Conservation (phyloP, 2,113 vertebrate genomes). For the Thermophis baileyi region DNA sequence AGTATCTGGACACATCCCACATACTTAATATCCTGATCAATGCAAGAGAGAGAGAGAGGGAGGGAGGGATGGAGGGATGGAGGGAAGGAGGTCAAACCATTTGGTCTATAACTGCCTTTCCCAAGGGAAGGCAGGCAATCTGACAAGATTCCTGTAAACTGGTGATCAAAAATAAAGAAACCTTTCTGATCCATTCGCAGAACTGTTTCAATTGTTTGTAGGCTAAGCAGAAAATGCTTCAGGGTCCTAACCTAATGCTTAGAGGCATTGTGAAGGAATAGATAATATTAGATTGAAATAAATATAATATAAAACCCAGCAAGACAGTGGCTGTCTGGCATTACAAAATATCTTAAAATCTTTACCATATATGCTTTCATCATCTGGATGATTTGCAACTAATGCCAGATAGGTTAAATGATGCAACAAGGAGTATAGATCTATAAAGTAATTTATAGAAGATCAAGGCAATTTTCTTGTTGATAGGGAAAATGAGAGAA, state of each 20-base stretch:
- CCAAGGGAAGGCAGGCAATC: background rate
- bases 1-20: background rate
- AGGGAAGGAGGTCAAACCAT: background rate
- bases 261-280: background rate
- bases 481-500: background rate
- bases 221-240: background rate
- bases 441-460: background rate
- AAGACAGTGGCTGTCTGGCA: background rate
- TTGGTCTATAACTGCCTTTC: background rate
- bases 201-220: background rate
- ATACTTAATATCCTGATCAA: background rate
- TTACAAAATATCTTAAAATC: background rate
- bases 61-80: too few relatives aligned
- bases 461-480: background rate
- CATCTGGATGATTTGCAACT: background rate
- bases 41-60: background rate
- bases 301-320: background rate
- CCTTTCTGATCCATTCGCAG: background rate
- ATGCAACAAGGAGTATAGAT: background rate
- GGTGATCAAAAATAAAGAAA: background rate
- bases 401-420: background rate
- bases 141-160: background rate
- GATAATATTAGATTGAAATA: background rate
- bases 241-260: background rate
- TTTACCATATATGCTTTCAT: background rate